Base-by-base conservation (phyloP, 2,888 invertebrate species). In the Zelleria hepariella region DNA sequence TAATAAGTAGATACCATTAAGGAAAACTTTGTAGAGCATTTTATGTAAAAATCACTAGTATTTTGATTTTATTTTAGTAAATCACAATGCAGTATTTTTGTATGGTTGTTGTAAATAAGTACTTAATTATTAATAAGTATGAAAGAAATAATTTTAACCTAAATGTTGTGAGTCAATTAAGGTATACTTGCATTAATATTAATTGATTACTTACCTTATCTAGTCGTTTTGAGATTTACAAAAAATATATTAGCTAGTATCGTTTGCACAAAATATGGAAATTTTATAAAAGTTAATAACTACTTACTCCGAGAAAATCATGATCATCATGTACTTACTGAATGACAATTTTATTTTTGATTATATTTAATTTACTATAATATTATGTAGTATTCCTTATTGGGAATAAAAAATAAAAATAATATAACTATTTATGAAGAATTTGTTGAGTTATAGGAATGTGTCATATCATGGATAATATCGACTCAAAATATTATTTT, bases 181-280 rank as follows among this genome's bases (percentile, higher is more conserved):
- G 70, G 72, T 67, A 42, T 15, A 4, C 15, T 42, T 42, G 2
- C 15, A 42, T 10, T 42, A 15, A 42, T 42, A 2, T 42, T 15
- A 3, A 15, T 15, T 7, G 5, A 21, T 49, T 20, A 4, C 69
- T 69, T 72, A 70, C 51, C 64, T 71, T 72, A 73, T 86, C 86
- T 86, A 86, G 86, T 86, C 86, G 76, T 79, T 82, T 80, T 77
- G 80, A 85, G 78, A 82, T 85, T 82, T 72, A 71, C 68, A 67
- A 63, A 68, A 65, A 65, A n/a, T n/a, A n/a, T n/a, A n/a, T 64
- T 62, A 15, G 32, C 15, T 42, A 42, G 32, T 42, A 42, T 42
- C 15, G 10, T 32, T 42, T 42, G 15, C 10, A 15, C 10, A 3
- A 15, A 15, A 15, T 42, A 42, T 42, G 32, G 15, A 42, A 42